Evolutionary conservation across 2,888 invertebrate species (phyloP).

Genomic region (Athalia circularis): DNA sequence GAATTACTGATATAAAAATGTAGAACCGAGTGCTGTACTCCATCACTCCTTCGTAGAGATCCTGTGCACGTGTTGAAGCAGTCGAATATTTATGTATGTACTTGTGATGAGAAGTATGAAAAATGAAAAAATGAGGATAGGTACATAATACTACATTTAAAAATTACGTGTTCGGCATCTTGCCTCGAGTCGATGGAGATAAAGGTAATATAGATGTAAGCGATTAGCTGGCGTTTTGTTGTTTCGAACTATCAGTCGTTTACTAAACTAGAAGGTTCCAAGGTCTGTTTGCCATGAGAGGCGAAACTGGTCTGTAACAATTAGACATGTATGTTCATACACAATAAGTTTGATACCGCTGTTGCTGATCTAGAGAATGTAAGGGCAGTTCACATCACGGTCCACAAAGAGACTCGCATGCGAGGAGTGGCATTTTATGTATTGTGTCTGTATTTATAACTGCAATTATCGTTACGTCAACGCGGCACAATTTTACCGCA

Average conservation of each 20-base stretch:
- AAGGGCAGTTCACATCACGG: neutral
- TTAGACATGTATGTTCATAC: neutral
- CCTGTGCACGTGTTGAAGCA: too few relatives aligned
- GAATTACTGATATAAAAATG: too few relatives aligned
- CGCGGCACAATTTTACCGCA: too few relatives aligned
- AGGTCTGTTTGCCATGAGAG: constrained; percentile 24
- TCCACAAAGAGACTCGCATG: neutral
- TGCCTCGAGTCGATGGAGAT: neutral
- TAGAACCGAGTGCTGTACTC: too few relatives aligned
- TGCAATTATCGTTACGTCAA: too few relatives aligned
- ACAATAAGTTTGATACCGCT: neutral
- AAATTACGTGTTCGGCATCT: too few relatives aligned
- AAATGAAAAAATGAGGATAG: too few relatives aligned
- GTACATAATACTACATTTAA: too few relatives aligned
- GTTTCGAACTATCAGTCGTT: neutral
- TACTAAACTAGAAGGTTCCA: neutral
- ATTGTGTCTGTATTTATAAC: neutral
- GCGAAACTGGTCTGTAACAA: constrained; percentile 18
- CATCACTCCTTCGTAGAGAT: too few relatives aligned
- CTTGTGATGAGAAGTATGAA: too few relatives aligned
- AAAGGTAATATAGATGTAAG: neutral
- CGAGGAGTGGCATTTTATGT: constrained; percentile 18
- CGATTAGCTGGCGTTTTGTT: neutral
- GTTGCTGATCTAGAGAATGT: neutral
- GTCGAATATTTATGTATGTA: too few relatives aligned